Conservation (phyloP, 2,797 vertebrate genomes). For the Alfaro cultratus region DNA sequence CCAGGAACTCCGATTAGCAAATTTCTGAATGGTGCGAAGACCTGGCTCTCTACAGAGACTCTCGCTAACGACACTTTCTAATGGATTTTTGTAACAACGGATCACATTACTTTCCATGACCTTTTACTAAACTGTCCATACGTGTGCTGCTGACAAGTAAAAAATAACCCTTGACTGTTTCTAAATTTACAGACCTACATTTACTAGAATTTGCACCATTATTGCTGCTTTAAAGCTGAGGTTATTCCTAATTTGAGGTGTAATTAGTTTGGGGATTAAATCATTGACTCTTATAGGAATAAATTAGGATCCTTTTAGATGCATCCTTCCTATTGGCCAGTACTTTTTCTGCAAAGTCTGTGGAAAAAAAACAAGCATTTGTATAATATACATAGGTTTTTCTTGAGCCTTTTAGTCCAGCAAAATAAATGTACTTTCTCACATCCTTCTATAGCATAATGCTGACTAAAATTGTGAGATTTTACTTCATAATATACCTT, state of each 20-base stretch:
- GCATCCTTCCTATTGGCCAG: constrained; percentile 24
- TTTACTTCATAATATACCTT: not conserved
- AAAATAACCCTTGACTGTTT: constrained; percentile 33
- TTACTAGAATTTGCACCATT: constrained; percentile 59
- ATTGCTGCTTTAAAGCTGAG: constrained; percentile 53
- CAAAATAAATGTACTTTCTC: not conserved
- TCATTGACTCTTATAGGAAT: constrained; percentile 14
- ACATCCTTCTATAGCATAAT: not conserved
- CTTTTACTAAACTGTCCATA: constrained; percentile 49
- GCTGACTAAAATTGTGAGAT: not conserved
- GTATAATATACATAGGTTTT: not conserved
- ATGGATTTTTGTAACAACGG: constrained; percentile 25
- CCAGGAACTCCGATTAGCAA: constrained; percentile 94
- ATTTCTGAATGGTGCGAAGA: constrained; percentile 94
- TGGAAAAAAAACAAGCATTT: not conserved
- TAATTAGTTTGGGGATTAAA: not conserved
- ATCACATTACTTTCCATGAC: constrained; percentile 47
- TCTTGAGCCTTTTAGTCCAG: not conserved
- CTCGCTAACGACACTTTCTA: constrained; percentile 87
- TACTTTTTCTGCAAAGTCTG: constrained; percentile 32
- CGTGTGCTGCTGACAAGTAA: constrained; percentile 40
- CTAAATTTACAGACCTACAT: constrained; percentile 44
- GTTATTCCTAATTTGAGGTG: constrained; percentile 29
- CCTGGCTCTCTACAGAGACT: constrained; percentile 97
- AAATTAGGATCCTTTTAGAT: constrained; percentile 28